A percentile compares a stretch with the other conserved stretches of the same genome.
These are phyloP conservation scores for Sciurus carolinensis DNA, from an alignment of 2,797 vertebrate genomes.

Conservation along the genomic window DNA sequence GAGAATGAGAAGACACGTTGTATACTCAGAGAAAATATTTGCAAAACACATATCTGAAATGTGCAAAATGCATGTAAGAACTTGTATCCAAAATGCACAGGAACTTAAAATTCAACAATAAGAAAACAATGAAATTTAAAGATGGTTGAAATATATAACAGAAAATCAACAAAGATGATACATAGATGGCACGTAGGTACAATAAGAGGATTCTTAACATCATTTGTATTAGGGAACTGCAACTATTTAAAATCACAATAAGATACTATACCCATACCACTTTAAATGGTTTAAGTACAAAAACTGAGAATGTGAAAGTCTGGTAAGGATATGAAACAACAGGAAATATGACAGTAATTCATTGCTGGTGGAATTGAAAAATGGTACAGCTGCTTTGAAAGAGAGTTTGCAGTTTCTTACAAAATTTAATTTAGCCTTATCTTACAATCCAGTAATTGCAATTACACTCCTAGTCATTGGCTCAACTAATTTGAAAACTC, in stretches of 20 bases:
- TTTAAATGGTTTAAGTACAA: not conserved
- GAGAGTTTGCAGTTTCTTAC: not conserved
- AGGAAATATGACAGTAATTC: not conserved
- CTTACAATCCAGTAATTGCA: not conserved
- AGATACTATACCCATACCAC: not conserved
- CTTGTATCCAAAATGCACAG: not conserved
- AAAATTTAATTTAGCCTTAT: not conserved
- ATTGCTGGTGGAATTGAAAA: not conserved
- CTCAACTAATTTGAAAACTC: not conserved
- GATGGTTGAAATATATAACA: not conserved
- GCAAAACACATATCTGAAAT: not conserved
- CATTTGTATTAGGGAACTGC: not conserved
- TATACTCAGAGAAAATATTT: not conserved
- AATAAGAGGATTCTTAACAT: not conserved
- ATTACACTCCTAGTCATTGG: not conserved
- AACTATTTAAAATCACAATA: slow-evolving; percentile 1
- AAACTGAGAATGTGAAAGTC: not conserved
- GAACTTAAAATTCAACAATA: not conserved
- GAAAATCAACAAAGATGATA: not conserved
- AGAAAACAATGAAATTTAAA: not conserved
- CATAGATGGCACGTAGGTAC: not conserved
- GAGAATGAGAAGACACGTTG: not conserved
- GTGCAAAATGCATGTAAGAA: not conserved
- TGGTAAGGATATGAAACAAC: not conserved
- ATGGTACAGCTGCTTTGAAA: not conserved